Conservation (phyloP, 2,888 invertebrate genomes). For the Ctena decussata region DNA sequence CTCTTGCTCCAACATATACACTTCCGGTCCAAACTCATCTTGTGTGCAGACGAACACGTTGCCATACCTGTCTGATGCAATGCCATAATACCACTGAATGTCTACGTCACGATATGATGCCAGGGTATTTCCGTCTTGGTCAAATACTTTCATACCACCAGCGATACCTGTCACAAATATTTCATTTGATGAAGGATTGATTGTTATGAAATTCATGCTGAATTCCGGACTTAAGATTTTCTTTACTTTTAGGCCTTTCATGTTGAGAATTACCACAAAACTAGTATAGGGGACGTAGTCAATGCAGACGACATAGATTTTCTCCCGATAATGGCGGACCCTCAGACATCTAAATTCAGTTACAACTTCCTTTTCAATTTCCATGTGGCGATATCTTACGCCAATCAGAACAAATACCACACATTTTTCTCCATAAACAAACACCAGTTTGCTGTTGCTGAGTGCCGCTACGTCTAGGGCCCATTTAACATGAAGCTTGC, state of each 20-base stretch:
- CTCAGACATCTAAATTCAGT: not conserved
- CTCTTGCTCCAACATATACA: not conserved
- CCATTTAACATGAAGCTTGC: not conserved
- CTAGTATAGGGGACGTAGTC: not conserved
- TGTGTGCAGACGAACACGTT: not conserved
- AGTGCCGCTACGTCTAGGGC: not conserved
- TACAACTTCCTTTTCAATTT: not conserved
- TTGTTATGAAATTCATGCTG: not conserved
- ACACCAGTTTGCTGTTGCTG: not conserved
- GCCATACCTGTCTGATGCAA: not conserved
- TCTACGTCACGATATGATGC: not conserved
- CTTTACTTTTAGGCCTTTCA: not conserved
- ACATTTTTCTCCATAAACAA: not conserved
- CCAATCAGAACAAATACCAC: not conserved
- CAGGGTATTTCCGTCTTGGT: not conserved
- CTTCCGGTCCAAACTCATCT: conserved; percentile 1
- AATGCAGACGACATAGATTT: not conserved
- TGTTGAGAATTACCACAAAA: not conserved
- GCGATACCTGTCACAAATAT: not conserved
- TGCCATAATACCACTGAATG: not conserved
- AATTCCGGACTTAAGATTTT: not conserved
- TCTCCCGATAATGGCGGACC: not conserved
- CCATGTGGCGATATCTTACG: not conserved
- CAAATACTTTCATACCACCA: not conserved
- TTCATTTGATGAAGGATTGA: not conserved